Evolutionary conservation across 2,113 vertebrate genomes (phyloP).

Genomic region (Cololabis saira): DNA sequence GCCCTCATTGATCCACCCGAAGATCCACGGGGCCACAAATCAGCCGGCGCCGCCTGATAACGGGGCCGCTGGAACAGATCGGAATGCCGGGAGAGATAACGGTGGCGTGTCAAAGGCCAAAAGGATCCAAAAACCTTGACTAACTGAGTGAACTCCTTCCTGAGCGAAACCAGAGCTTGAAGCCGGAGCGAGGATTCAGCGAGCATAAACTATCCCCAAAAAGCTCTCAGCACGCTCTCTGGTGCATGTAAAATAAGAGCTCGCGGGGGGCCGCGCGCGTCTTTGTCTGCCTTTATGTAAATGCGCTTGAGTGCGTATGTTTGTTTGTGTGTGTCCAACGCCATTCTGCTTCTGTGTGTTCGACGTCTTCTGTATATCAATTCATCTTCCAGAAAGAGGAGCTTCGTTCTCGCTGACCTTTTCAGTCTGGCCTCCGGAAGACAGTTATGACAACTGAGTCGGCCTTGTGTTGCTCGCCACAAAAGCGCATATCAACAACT

Average conservation of each 20-base stretch:
- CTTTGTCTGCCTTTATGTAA: conserved; percentile 27
- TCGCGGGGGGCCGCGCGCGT: background rate
- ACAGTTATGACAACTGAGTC: conserved; percentile 69
- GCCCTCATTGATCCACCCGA: conserved; percentile 35
- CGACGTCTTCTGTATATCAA: conserved; percentile 40
- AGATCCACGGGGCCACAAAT: conserved; percentile 67
- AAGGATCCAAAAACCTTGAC: conserved; percentile 49
- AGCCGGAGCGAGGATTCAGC: conserved; percentile 39
- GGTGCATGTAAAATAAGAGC: conserved; percentile 33
- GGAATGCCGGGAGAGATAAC: conserved; percentile 73
- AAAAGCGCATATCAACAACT: conserved; percentile 56
- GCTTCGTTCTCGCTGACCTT: conserved; percentile 76
- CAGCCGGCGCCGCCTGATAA: conserved; percentile 57
- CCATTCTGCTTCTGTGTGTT: conserved; percentile 14
- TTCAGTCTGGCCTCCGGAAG: conserved; percentile 67
- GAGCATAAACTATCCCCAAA: conserved; percentile 21
- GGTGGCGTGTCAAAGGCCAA: conserved; percentile 66
- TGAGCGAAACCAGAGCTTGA: conserved; percentile 38
- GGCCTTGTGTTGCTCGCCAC: conserved; percentile 41
- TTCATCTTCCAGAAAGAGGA: conserved; percentile 54
- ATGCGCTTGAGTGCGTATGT: conserved; percentile 13
- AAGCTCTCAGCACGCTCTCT: conserved; percentile 22
- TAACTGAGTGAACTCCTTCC: conserved; percentile 31
- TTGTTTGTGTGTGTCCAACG: conserved; percentile 15
- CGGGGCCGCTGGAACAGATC: conserved; percentile 64